Base-by-base conservation (phyloP, 2,797 vertebrate genomes). In the Pipistrellus pipistrellus region DNA sequence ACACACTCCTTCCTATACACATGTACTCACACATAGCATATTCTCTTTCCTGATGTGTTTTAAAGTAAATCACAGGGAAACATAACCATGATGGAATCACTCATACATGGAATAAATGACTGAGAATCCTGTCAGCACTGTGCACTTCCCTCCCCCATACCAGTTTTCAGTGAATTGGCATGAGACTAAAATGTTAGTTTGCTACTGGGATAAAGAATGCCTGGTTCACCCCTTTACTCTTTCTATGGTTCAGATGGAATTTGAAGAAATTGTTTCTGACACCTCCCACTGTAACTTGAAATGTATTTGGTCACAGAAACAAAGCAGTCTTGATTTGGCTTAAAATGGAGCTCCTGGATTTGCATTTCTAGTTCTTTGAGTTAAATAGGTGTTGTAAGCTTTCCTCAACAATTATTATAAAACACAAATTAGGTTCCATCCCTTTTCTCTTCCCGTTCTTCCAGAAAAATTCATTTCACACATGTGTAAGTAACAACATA, bases 301-400 rank as follows among this genome's bases (percentile, higher is more conserved):
- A 72, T 46, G 15, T 62, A 15, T 95, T 86, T 90, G 32, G 32
- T 72, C 35, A 66, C 25, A 81, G 69, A 85, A 27, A 88, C 27
- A 38, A 78, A 5, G 30, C 13, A n/a, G 46, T 48, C 44, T 72
- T 62, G 32, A 75, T 62, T 57, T 35, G 35, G 8, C 38, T 92
- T 86, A 53, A 90, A 80, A 55, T 30, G 11, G n/a, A 75, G 32
- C 4, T 73, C 6, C 46, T 51, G 21, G 14, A 7, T 77, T 44
- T 77, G 6, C 25, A 66, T 88, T 92, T 90, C 51, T 77, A 64
- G 59, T 44, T 91, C 38, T 88, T 68, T 82, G 44, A 57, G 3
- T 69, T 86, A 83, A 59, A 64, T 17, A 44, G 15, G 11, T 17
- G 48, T 32, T 46, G 13, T 18, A 46, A 7, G 27, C 68, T 85